Base-by-base conservation (phyloP, 2,797 vertebrate species). In the Parambassis ranga region DNA sequence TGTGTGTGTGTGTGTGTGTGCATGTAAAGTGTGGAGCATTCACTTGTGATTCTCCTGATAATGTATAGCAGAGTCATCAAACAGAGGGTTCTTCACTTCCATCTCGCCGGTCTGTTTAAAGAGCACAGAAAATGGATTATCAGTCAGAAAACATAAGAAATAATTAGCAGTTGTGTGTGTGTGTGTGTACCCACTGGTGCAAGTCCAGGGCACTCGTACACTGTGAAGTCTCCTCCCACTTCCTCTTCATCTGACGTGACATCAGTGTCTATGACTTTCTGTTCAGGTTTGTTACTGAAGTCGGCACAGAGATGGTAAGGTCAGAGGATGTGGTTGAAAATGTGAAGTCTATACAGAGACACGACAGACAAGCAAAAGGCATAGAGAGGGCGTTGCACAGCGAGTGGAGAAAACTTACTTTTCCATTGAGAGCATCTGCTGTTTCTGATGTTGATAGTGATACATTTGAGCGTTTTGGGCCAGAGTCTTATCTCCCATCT, bases 41-140 rank as follows among this genome's bases (percentile, higher is more conserved):
- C 91, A 94, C 81, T 94, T 93, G 10, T 83, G 90, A 38, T 83
- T 86, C 73, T 77, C 77, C 73, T 93, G 90, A 50, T 79, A 86
- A 1, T 93, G 85, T 61, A 95, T 72, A 32, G 91, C 86, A 0
- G 93, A 91, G 77, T 96, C 96, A 0, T 98, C 96, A 49, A 99
- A 99, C 48, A 98, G 91, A 0, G 97, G 97, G 80, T 99, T 99
- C 70, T 95, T 96, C 72, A 99, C 97, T 73, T 99, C 97, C 97
- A 99, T 98, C 85, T 99, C 97, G 23, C 97, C 97, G 0, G 97
- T 98, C 97, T 99, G 91, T 5, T 0, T 55, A 58, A 2, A 3
- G 9, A 70, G 7, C 2, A 2, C 15, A 52, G 31, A 72, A 46
- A 56, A 32, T 4, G 0, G 2, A 49, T 19, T 16, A 1, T 28